Evolutionary conservation across 2,113 vertebrate species (phyloP).

Genomic region (Nicator chloris): DNA sequence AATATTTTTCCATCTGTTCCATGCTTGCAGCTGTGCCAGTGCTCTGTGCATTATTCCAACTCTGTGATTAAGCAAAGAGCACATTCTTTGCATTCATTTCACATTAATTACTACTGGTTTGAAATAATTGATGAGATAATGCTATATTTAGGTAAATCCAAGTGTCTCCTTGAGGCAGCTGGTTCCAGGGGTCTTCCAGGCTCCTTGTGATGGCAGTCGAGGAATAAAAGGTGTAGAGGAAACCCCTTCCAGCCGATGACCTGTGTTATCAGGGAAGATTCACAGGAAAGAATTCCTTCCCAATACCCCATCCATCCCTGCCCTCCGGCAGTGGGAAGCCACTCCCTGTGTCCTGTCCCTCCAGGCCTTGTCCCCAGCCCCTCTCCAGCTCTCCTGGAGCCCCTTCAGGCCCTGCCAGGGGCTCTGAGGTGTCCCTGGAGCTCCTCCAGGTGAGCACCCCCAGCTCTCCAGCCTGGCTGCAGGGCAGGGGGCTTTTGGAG

Average conservation of each 20-base stretch:
- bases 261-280: not conserved
- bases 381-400: not conserved
- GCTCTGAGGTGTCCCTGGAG: not conserved
- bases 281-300: not conserved
- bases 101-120: not conserved
- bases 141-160: not conserved
- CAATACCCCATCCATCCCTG: rapidly evolving
- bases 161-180: not conserved
- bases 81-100: not conserved
- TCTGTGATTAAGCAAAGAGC: not conserved
- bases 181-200: not conserved
- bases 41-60: not conserved
- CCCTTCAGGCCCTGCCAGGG: rapidly evolving
- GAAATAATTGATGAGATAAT: not conserved
- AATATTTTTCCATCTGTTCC: not conserved
- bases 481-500: not conserved
- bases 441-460: not conserved
- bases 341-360: not conserved
- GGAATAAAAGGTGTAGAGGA: not conserved
- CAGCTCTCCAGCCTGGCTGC: not conserved
- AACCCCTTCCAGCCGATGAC: not conserved
- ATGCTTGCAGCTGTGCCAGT: not conserved
- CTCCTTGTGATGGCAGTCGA: rapidly evolving
- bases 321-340: not conserved
- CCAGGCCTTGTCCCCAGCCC: not conserved